phyloP scores from a whole-genome alignment of 37 sponge, comb jelly and placozoan genomes.

The Cliona cf. orientalis region DNA sequence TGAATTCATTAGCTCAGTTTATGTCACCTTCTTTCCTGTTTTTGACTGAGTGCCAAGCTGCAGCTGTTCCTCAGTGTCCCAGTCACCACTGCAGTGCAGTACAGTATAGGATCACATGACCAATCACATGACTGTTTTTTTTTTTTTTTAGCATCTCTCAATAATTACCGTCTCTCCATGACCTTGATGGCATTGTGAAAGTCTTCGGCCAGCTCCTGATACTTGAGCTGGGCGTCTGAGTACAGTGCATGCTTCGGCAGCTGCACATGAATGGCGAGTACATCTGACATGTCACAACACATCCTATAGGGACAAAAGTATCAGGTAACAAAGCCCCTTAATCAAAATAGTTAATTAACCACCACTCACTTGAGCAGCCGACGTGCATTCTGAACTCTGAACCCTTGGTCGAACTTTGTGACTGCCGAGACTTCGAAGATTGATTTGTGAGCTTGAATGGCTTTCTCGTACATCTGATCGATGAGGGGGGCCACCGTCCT shows the following conservation, averaged over 20 bases:
- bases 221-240: conserved; percentile 50
- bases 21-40: not conserved
- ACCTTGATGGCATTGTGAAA: conserved; percentile 17
- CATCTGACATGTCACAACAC: conserved; percentile 65
- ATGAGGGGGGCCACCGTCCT: conserved; percentile 60
- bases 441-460: conserved; percentile 50
- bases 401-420: conserved; percentile 58
- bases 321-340: not conserved
- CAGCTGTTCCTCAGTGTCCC: conserved; percentile 34
- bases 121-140: too few species aligned
- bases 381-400: conserved; percentile 52
- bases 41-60: not conserved
- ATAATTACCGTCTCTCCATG: conserved; percentile 33
- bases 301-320: conserved; percentile 15
- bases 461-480: conserved; percentile 74
- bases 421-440: conserved; percentile 35
- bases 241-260: conserved; percentile 49
- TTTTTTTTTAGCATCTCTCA: too few species aligned
- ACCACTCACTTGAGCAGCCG: conserved; percentile 60
- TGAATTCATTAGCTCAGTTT: not conserved
- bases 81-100: conserved; percentile 57
- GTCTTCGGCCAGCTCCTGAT: conserved; percentile 8
- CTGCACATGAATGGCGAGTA: conserved; percentile 15
- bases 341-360: not conserved
- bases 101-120: too few species aligned